Conservation (phyloP, 2,888 invertebrate genomes). For the Dichetophora obliterata region DNA sequence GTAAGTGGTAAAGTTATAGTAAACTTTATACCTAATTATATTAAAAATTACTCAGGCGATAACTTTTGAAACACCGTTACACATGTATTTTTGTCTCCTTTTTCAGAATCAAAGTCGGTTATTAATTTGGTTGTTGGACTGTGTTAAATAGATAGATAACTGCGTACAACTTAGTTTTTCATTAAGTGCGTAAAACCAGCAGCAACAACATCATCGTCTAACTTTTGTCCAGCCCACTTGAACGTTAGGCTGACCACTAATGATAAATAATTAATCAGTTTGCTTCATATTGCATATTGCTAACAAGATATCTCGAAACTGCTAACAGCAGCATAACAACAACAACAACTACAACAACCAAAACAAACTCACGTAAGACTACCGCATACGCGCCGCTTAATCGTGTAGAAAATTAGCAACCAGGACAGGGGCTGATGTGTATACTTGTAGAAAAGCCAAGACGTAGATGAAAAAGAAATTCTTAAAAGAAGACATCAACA, state of each 20-base stretch:
- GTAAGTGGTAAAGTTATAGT: too few relatives aligned
- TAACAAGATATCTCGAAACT: not conserved
- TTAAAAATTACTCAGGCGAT: too few relatives aligned
- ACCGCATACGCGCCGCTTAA: not conserved
- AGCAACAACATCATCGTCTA: not conserved
- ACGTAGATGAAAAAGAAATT: not conserved
- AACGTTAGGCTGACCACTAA: not conserved
- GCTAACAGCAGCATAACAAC: not conserved
- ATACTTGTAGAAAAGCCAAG: not conserved
- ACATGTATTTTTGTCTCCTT: too few relatives aligned
- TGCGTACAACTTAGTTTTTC: conserved; percentile 21
- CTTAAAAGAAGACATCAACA: too few relatives aligned
- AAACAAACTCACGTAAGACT: not conserved
- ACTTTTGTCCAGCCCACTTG: not conserved
- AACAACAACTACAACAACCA: not conserved
- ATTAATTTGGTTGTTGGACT: too few relatives aligned
- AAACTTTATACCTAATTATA: too few relatives aligned
- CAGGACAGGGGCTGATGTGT: not conserved
- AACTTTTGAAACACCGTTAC: too few relatives aligned
- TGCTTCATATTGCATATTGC: not conserved
- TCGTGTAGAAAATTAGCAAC: conserved; percentile 14
- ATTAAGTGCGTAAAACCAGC: conserved; percentile 27
- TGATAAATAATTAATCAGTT: conserved; percentile 39
- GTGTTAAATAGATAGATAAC: too few relatives aligned
- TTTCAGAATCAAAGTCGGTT: too few relatives aligned